Conservation (phyloP, 2,797 vertebrate genomes). For the Liparis tanakae region DNA sequence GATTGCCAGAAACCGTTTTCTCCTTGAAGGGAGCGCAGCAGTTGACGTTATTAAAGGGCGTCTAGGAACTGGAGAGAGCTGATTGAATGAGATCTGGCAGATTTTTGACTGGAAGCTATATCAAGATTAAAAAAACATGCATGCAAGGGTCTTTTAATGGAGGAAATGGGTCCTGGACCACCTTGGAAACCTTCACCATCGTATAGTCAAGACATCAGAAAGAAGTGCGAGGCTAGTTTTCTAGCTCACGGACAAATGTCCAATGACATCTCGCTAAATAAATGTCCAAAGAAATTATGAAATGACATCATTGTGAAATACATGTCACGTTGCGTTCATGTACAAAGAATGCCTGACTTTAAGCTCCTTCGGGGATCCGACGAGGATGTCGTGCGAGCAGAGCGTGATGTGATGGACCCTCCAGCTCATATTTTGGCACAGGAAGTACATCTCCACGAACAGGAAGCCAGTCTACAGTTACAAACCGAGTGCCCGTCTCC, state of each 20-base stretch:
- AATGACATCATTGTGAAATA: background rate
- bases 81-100: slow-evolving; percentile 7
- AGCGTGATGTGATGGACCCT: background rate
- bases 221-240: background rate
- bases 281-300: background rate
- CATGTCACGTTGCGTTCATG: too few relatives aligned
- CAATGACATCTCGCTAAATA: background rate
- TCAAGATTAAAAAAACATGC: background rate
- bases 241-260: background rate
- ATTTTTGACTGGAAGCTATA: slow-evolving; percentile 38
- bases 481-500: background rate
- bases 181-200: slow-evolving; percentile 16
- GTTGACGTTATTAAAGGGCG: slow-evolving; percentile 29
- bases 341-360: background rate
- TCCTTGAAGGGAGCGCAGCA: background rate
- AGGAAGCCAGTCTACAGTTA: slow-evolving; percentile 2
- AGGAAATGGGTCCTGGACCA: background rate
- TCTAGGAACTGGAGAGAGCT: background rate
- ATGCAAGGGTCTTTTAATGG: background rate
- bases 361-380: background rate
- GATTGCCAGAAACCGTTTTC: slow-evolving; percentile 25
- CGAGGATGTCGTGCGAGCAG: background rate
- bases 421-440: background rate
- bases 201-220: background rate
- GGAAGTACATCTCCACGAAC: slow-evolving; percentile 7